Evolutionary conservation across 2,888 invertebrate genomes (phyloP).

Genomic region (Ypsolopha sequella): DNA sequence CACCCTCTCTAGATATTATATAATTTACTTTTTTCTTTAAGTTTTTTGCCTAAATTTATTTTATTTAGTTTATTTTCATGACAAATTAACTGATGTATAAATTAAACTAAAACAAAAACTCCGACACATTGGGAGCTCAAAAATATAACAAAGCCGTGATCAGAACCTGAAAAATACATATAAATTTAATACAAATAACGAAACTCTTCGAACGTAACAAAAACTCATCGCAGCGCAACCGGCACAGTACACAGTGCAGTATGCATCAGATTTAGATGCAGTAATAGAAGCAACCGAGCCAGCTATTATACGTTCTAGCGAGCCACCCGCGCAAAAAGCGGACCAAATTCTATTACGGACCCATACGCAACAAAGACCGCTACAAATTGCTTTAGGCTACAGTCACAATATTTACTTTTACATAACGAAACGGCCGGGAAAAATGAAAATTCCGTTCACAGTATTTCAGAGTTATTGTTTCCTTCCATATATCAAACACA

Average conservation of each 20-base stretch:
- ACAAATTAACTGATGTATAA: too few relatives aligned
- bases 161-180: not conserved
- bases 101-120: too few relatives aligned
- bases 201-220: slow-evolving; percentile 6
- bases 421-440: slow-evolving; percentile 38
- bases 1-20: too few relatives aligned
- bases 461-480: not conserved
- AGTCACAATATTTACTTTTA: slow-evolving; percentile 58
- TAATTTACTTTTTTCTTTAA: too few relatives aligned
- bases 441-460: slow-evolving; percentile 36
- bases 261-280: slow-evolving; percentile 54
- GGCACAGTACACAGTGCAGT: slow-evolving; percentile 30
- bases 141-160: too few relatives aligned
- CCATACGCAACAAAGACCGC: slow-evolving; percentile 70
- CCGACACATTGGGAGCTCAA: too few relatives aligned
- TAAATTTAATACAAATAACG: not conserved
- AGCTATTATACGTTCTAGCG: slow-evolving; percentile 51
- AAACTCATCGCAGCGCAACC: slow-evolving; percentile 39
- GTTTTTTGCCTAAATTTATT: too few relatives aligned
- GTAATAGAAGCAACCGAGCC: slow-evolving; percentile 62
- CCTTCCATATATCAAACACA: not conserved
- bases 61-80: too few relatives aligned
- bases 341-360: slow-evolving; percentile 67
- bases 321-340: slow-evolving; percentile 62
- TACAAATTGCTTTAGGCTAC: slow-evolving; percentile 66